Evolutionary conservation across 2,113 vertebrate species (phyloP).

Genomic region (Paralichthys olivaceus): DNA sequence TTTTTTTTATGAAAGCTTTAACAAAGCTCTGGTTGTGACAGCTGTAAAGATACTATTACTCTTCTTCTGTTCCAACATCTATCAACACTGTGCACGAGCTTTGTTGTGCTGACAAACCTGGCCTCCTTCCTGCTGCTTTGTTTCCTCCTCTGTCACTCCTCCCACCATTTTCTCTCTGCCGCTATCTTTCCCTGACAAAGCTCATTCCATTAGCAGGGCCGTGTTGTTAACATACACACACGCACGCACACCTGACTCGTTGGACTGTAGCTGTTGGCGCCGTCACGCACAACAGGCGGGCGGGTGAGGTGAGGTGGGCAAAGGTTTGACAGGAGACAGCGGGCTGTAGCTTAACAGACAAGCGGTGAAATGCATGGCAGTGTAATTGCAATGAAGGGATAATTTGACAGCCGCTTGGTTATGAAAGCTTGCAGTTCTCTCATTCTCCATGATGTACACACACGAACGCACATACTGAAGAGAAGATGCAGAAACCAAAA

Average conservation of each 20-base stretch:
- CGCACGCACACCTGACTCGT: conserved; percentile 37
- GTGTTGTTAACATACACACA: conserved; percentile 41
- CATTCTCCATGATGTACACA: conserved; percentile 43
- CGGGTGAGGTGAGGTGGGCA: conserved; percentile 13
- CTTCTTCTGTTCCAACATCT: conserved; percentile 49
- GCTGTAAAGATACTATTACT: conserved; percentile 35
- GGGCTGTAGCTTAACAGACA: conserved; percentile 68
- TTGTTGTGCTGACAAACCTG: conserved; percentile 45
- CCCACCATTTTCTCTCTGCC: conserved; percentile 20
- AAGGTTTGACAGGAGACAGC: conserved; percentile 67
- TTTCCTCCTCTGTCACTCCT: conserved; percentile 44
- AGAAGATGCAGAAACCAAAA: conserved; percentile 20
- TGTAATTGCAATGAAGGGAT: conserved; percentile 75
- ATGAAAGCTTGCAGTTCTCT: conserved; percentile 68
- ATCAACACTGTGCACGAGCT: conserved; percentile 51
- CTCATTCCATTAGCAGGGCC: conserved; percentile 59
- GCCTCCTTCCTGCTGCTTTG: conserved; percentile 53
- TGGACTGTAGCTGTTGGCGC: conserved; percentile 31
- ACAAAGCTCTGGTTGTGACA: conserved; percentile 45
- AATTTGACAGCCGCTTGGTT: conserved; percentile 76
- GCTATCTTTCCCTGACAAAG: conserved; percentile 55
- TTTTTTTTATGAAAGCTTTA: conserved; percentile 33
- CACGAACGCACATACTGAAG: conserved; percentile 2
- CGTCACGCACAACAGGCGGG: conserved; percentile 6
- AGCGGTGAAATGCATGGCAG: conserved; percentile 55